These are phyloP conservation scores for Desoria tigrina DNA, from an alignment of 2,888 invertebrate genomes.

Conservation along the genomic window DNA sequence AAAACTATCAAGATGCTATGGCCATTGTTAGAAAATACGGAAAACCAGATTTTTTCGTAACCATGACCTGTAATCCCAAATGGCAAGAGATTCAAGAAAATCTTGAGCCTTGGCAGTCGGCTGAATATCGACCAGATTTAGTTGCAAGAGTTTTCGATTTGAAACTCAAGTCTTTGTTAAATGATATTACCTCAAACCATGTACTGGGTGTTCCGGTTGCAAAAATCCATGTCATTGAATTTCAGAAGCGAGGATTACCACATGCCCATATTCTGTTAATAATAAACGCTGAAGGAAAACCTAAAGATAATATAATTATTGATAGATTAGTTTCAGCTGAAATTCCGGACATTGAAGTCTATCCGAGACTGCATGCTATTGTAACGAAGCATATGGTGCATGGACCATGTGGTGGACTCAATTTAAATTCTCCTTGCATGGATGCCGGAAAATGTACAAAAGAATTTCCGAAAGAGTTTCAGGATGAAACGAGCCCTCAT, in stretches of 20 bases:
- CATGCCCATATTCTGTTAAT: constrained; percentile 43
- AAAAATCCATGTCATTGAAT: no score
- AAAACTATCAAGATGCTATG: constrained; percentile 58
- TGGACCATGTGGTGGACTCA: constrained; percentile 55
- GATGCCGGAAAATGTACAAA: constrained; percentile 56
- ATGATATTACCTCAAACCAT: no score
- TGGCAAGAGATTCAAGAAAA: constrained; percentile 57
- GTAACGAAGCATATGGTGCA: constrained; percentile 53
- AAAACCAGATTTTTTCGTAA: no score
- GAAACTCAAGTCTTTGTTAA: no score
- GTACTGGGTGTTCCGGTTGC: no score
- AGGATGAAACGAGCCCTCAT: constrained; percentile 51
- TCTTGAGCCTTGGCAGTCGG: constrained; percentile 51
- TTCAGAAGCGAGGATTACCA: no score
- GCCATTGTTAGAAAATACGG: constrained; percentile 56
- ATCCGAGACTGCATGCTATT: constrained; percentile 39
- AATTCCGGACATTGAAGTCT: constrained; percentile 43
- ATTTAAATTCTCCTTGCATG: no score
- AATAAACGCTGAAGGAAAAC: constrained; percentile 37
- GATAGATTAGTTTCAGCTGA: constrained; percentile 49
- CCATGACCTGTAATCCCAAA: constrained; percentile 58
- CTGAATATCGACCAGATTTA: no score
- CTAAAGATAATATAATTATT: no score
- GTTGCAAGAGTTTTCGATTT: no score
- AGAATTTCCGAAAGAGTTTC: constrained; percentile 55